Evolutionary conservation across 2,888 invertebrate species (phyloP).

Genomic region (Diachrysia chrysitis): DNA sequence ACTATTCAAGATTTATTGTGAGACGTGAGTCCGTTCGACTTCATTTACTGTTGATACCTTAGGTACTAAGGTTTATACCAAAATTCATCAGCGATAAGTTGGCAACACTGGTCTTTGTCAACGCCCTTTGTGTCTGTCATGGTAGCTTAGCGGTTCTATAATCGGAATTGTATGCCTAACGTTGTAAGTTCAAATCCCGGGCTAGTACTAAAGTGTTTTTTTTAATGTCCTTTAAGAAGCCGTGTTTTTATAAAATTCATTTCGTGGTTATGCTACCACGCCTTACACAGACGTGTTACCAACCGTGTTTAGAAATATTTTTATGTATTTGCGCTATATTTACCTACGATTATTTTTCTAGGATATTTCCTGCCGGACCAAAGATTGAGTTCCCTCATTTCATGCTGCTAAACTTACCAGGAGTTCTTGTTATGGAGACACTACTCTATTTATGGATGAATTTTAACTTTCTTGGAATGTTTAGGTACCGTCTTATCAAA

Average conservation of each 20-base stretch:
- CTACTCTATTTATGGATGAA: conserved; percentile 81
- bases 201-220: background rate
- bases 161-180: background rate
- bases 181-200: background rate
- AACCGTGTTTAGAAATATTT: too few species aligned
- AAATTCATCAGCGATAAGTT: background rate
- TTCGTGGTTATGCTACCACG: too few species aligned
- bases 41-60: background rate
- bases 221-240: background rate
- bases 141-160: background rate
- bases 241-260: too few species aligned
- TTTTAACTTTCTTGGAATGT: conserved; percentile 79
- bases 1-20: conserved; percentile 74
- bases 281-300: too few species aligned
- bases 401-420: conserved; percentile 77
- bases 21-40: conserved; percentile 66
- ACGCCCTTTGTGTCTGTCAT: background rate
- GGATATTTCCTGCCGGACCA: conserved; percentile 73
- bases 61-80: background rate
- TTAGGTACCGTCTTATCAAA: conserved; percentile 65
- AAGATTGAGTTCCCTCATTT: conserved; percentile 78
- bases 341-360: conserved; percentile 35
- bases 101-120: background rate
- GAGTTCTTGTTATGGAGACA: conserved; percentile 76
- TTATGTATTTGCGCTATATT: background rate